Percentiles rank a stretch among this genome's conserved stretches.
These are phyloP conservation scores for Rhinella marina DNA, from an alignment of 2,797 vertebrate species.

Conservation along the genomic window DNA sequence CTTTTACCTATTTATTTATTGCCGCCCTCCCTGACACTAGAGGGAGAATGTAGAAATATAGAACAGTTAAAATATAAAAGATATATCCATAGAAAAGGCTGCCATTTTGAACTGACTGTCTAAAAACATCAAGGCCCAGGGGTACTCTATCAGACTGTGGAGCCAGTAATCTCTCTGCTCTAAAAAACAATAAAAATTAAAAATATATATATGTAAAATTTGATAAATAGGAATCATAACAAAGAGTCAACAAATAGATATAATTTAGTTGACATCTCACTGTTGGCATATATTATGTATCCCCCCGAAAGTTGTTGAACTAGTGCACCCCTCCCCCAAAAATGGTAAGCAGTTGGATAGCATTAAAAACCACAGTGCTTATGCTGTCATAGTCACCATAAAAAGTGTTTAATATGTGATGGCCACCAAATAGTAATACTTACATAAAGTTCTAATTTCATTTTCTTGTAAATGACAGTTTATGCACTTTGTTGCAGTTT, in stretches of 20 bases:
- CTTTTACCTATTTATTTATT: background rate
- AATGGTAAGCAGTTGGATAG: background rate
- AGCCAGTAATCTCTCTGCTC: background rate
- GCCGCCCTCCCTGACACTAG: background rate
- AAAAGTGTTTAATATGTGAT: background rate
- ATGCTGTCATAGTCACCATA: background rate
- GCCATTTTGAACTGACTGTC: background rate
- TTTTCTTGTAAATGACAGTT: background rate
- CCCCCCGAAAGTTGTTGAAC: background rate
- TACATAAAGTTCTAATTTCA: background rate
- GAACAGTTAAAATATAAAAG: background rate
- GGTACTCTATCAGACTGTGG: background rate
- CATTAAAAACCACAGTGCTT: background rate
- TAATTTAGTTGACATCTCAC: background rate
- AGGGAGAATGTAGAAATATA: background rate
- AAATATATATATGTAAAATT: too few species aligned
- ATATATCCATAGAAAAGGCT: background rate
- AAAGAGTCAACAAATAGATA: background rate
- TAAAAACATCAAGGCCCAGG: background rate
- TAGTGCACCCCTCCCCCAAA: background rate
- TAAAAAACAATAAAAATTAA: too few species aligned
- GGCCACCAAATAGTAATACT: background rate
- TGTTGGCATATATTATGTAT: too few species aligned
- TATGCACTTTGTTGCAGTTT: background rate
- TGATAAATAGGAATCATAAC: background rate